Conservation (phyloP, 2,888 invertebrate genomes). For the Thysanoteuthis rhombus region DNA sequence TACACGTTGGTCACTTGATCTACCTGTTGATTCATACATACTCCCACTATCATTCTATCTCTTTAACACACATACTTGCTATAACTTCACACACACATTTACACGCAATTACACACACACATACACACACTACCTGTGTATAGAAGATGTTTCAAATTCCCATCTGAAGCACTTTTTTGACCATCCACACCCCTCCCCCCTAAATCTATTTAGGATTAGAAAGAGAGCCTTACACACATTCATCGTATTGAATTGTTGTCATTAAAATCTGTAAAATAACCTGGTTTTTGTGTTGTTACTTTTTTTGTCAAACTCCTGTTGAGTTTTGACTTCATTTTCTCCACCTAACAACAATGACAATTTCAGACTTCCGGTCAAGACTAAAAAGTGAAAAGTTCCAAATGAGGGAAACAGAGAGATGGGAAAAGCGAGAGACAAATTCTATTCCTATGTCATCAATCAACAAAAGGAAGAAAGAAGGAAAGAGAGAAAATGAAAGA, state of each 20-base stretch:
- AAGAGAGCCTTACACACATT: conserved; percentile 32
- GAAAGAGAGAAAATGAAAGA: too few relatives aligned
- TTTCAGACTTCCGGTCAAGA: too few relatives aligned
- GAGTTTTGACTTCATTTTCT: too few relatives aligned
- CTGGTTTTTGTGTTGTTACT: background rate
- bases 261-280: conserved; percentile 33
- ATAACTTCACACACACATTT: background rate
- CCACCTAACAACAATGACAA: too few relatives aligned
- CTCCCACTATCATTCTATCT: background rate
- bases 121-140: background rate
- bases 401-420: too few relatives aligned
- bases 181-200: background rate
- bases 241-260: conserved; percentile 32
- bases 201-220: conserved; percentile 24
- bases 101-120: background rate
- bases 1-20: background rate
- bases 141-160: background rate
- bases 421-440: too few relatives aligned
- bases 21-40: background rate
- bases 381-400: too few relatives aligned
- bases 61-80: background rate
- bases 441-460: too few relatives aligned
- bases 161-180: background rate
- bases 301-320: too few relatives aligned
- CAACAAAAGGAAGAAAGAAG: too few relatives aligned